Conservation (phyloP, 2,797 vertebrate genomes). For the Scolopax bukidnonensis region DNA sequence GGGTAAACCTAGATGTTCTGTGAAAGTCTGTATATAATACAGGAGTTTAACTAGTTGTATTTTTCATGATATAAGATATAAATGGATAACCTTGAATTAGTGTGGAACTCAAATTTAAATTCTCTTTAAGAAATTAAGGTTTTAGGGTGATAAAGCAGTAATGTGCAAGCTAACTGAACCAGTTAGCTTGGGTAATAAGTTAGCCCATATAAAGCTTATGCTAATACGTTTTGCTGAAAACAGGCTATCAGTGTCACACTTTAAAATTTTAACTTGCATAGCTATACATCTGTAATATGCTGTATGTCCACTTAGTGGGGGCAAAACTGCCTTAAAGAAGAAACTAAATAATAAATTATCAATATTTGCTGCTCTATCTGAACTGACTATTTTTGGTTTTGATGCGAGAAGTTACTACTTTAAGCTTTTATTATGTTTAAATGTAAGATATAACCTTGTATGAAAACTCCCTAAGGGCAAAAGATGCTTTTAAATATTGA, state of each 20-base stretch:
- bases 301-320: background rate
- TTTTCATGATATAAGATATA: background rate
- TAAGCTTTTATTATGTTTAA: background rate
- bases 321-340: background rate
- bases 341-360: background rate
- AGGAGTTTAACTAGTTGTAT: background rate
- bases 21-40: background rate
- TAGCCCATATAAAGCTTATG: background rate
- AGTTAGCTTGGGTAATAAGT: background rate
- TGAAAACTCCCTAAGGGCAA: background rate
- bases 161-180: background rate
- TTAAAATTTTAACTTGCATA: background rate
- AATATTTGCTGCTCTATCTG: background rate
- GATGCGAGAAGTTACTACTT: background rate
- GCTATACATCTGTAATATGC: background rate
- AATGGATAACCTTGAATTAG: background rate
- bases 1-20: background rate
- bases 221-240: background rate
- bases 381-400: background rate
- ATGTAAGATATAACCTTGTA: background rate
- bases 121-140: background rate
- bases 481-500: background rate
- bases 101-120: fast-evolving
- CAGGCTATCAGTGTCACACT: background rate
- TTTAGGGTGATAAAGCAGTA: background rate